Base-by-base conservation (phyloP, 2,113 vertebrate genomes). In the Andinoacara biseriatus region DNA sequence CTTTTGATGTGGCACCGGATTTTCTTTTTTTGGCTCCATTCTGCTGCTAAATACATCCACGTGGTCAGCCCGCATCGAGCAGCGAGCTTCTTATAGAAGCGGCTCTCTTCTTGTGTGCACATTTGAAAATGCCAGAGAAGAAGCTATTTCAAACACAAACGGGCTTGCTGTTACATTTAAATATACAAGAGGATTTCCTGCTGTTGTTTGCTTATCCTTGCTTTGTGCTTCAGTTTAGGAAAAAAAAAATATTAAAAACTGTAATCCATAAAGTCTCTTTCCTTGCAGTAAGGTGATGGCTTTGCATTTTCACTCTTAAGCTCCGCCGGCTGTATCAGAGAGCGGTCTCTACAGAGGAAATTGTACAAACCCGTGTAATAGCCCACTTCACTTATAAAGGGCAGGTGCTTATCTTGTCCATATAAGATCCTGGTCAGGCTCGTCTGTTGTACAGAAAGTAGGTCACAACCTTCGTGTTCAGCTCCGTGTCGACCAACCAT, bases 181-280 rank as follows among this genome's bases (percentile, higher is more conserved):
- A 87, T 80, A 33, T 90, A 82, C 81, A 89, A 93, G 90, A 18
- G 62, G 87, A 92, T 94, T 90, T 76, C 38, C 59, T 78, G 78
- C 88, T 63, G 54, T 87, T 84, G 85, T 83, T 93, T 87, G 82
- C 80, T 91, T 82, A 91, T 91, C 88, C 80, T 57, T 74, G 74
- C 84, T 91, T 87, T 87, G 88, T 76, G 84, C 76, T 82, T 86
- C 72, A 76, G 63, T 90, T 82, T 59, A 74, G 33, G 29, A 3
- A 3, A 22, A 65, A 54, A 54, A 20, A 81, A 69, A 18, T 10
- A 76, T 5, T 58, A 74, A 81, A 82, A 87, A 78, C 33, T 78
- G 24, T 89, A 93, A 93, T 90, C 90, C 88, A 81, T 62, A 87
- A 89, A 91, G 87, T 80, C 83, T 81, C 43, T 83, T 67, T 67